These are phyloP conservation scores for Melanaphis sacchari DNA, from an alignment of 1,140 invertebrate species.

Conservation along the genomic window DNA sequence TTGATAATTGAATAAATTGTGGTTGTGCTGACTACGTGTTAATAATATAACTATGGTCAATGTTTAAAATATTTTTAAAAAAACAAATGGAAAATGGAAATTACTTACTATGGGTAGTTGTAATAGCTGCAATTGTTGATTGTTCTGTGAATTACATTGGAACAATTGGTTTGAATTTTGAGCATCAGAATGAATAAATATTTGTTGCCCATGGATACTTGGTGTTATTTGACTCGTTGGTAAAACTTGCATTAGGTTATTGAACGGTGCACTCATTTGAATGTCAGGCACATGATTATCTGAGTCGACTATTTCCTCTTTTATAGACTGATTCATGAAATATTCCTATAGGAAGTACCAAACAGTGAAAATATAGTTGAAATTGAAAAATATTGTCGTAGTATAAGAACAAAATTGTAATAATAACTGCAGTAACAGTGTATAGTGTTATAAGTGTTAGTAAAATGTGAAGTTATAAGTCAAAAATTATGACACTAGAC, in stretches of 20 bases:
- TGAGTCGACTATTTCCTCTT: neutral
- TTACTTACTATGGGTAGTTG: neutral
- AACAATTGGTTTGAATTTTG: constrained; percentile 45
- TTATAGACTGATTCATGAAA: neutral
- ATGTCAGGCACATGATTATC: constrained; percentile 62
- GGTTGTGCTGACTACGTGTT: constrained; percentile 71
- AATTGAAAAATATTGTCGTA: neutral
- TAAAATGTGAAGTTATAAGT: neutral
- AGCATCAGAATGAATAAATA: constrained; percentile 62
- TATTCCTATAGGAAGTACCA: neutral
- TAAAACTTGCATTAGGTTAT: constrained; percentile 63
- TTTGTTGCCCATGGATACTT: constrained; percentile 61
- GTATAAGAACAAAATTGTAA: neutral
- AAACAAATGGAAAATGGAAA: neutral
- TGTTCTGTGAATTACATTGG: neutral
- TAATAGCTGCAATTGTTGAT: constrained; percentile 29
- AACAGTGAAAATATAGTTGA: neutral
- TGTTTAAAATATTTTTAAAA: neutral
- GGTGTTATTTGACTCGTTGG: constrained; percentile 65
- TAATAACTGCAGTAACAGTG: neutral
- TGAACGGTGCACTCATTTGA: constrained; percentile 62
- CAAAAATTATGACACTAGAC: no score
- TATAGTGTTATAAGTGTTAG: neutral
- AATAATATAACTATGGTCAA: neutral
- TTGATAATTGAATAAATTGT: constrained; percentile 86